A percentile compares a stretch with the other conserved stretches of the same genome.
These are phyloP conservation scores for Philaenus spumarius DNA, from an alignment of 1,140 invertebrate genomes.

Conservation along the genomic window DNA sequence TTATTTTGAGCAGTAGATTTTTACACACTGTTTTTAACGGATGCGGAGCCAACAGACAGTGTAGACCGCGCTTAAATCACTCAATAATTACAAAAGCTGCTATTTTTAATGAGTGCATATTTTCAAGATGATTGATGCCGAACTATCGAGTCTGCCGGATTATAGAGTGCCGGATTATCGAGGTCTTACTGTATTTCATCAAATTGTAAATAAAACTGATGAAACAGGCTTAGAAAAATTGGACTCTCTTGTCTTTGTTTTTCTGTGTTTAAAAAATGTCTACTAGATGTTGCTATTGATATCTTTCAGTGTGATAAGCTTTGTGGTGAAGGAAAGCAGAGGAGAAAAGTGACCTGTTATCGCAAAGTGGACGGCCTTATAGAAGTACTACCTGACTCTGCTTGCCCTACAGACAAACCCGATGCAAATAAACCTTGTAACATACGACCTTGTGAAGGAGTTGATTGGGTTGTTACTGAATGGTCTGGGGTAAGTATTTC, in stretches of 20 bases:
- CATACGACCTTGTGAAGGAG: slow-evolving; percentile 77
- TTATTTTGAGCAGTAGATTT: no score
- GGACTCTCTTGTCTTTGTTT: background rate
- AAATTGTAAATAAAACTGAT: background rate
- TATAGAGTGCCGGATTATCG: no score
- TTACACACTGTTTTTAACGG: no score
- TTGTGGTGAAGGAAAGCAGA: slow-evolving; percentile 77
- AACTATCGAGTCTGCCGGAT: no score
- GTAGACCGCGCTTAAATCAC: no score
- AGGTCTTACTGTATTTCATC: no score
- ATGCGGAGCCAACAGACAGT: no score
- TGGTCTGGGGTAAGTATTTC: slow-evolving; percentile 86
- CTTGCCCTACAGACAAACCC: slow-evolving; percentile 65
- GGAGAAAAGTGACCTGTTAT: slow-evolving; percentile 64
- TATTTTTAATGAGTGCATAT: no score
- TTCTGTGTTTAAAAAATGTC: slow-evolving; percentile 24
- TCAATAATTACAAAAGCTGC: no score
- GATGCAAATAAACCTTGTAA: slow-evolving; percentile 61
- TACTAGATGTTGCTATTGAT: no score
- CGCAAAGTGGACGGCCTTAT: slow-evolving; percentile 62
- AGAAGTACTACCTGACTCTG: slow-evolving; percentile 59
- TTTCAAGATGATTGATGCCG: no score
- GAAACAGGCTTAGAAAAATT: background rate
- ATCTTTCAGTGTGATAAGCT: slow-evolving; percentile 68
- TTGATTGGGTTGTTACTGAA: slow-evolving; percentile 82